Evolutionary conservation across 1,140 invertebrate species (phyloP).

Genomic region (Trachymyrmex septentrionalis): DNA sequence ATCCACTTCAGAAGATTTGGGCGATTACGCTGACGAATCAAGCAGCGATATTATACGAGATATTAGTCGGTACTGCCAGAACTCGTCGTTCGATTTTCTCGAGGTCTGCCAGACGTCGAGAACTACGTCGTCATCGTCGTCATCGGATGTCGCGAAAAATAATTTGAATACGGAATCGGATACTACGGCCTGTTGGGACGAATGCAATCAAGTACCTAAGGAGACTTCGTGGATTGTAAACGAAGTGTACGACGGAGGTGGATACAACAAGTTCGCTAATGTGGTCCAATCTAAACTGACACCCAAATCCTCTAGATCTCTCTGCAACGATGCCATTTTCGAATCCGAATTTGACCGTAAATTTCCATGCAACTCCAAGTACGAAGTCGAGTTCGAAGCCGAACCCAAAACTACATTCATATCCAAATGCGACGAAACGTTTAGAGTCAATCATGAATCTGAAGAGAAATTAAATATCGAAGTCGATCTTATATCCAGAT

Average conservation of each 20-base stretch:
- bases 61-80: constrained; percentile 89
- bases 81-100: constrained; percentile 56
- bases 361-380: constrained; percentile 7
- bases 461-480: constrained; percentile 24
- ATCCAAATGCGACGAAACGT: constrained; percentile 28
- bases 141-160: constrained; percentile 10
- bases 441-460: constrained; percentile 18
- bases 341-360: constrained; percentile 18
- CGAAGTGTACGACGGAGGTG: constrained; percentile 9
- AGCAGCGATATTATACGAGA: constrained; percentile 91
- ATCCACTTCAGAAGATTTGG: constrained; percentile 87
- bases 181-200: constrained; percentile 21
- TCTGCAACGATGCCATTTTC: background rate
- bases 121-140: constrained; percentile 12
- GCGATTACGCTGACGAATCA: constrained; percentile 92
- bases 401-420: constrained; percentile 11
- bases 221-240: constrained; percentile 55
- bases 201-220: constrained; percentile 29
- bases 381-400: background rate
- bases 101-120: constrained; percentile 17
- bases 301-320: background rate
- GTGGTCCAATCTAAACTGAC: constrained; percentile 10
- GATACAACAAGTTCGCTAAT: constrained; percentile 10
- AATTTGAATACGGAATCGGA: background rate
- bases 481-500: constrained; percentile 11